These are phyloP conservation scores for Hirtodrosophila duncani DNA, from an alignment of 2,888 invertebrate species.

Conservation along the genomic window DNA sequence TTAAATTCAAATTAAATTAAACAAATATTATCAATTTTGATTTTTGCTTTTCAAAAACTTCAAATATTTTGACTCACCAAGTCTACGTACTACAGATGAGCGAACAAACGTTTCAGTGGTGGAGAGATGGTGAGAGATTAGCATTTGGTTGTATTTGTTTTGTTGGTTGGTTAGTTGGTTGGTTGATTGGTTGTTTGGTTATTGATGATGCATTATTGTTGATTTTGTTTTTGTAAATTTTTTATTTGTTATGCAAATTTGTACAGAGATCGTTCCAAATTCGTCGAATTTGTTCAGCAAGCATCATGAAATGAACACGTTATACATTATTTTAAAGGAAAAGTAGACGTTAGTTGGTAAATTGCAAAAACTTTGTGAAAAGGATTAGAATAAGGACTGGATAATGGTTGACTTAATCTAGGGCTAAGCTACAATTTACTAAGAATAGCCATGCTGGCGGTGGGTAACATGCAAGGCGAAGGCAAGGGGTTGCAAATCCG, in stretches of 20 bases:
- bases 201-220: constrained; percentile 46
- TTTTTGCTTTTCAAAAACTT: no score
- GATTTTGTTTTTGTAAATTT: constrained; percentile 16
- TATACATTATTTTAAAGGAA: constrained; percentile 34
- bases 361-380: constrained; percentile 3
- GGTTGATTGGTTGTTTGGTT: constrained; percentile 17
- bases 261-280: constrained; percentile 63
- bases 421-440: constrained; percentile 18
- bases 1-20: neutral
- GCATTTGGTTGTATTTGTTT: constrained; percentile 42
- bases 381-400: constrained; percentile 10
- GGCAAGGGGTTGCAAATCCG: constrained; percentile 36
- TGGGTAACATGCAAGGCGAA: constrained; percentile 28
- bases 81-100: constrained; percentile 69
- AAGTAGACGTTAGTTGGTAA: constrained; percentile 32
- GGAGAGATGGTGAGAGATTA: constrained; percentile 54
- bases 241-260: constrained; percentile 57
- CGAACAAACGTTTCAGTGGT: no score
- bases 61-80: constrained; percentile 61
- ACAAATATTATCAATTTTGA: constrained; percentile 30
- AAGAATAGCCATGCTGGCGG: constrained; percentile 38
- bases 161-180: constrained; percentile 23
- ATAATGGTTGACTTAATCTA: constrained; percentile 36
- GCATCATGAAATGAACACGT: constrained; percentile 66
- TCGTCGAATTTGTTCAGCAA: constrained; percentile 66